Conservation (phyloP, 1,140 invertebrate genomes). For the Caenorhabditis brenneri region DNA sequence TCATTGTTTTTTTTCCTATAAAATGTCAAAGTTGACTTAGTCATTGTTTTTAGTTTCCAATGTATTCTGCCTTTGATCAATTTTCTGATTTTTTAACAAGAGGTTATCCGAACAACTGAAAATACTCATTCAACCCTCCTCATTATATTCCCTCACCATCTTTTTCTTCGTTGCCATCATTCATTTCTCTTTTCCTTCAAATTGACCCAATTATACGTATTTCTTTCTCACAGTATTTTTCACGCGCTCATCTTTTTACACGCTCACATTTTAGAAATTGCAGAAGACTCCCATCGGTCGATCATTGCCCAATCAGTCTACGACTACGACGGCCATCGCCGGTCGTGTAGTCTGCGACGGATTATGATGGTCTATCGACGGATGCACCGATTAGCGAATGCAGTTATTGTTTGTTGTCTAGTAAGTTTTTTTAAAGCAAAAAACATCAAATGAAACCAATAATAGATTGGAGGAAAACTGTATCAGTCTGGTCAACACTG, state of each 20-base stretch:
- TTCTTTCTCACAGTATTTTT: not conserved
- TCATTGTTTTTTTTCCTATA: no score
- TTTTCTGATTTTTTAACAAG: no score
- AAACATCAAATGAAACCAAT: no score
- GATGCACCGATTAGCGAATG: slow-evolving; percentile 10
- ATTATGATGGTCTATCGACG: slow-evolving; percentile 37
- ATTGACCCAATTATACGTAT: not conserved
- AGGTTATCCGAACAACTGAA: not conserved
- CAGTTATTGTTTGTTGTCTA: slow-evolving; percentile 3
- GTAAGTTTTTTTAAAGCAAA: not conserved
- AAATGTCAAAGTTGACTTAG: no score
- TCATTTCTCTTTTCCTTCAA: not conserved
- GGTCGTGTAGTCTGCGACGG: not conserved
- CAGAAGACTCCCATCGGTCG: not conserved
- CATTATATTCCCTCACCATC: not conserved
- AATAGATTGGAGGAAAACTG: no score
- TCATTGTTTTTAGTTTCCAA: no score
- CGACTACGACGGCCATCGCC: slow-evolving; percentile 5
- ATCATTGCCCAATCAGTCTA: not conserved
- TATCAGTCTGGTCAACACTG: no score
- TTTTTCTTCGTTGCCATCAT: not conserved
- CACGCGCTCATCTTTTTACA: not conserved
- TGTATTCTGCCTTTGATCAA: no score
- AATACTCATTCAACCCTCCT: not conserved
- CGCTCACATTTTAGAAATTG: not conserved